A percentile compares a stretch with the other conserved stretches of the same genome.
Conservation (phyloP, 2,113 vertebrate species). For the Gorsachius goisagi region DNA sequence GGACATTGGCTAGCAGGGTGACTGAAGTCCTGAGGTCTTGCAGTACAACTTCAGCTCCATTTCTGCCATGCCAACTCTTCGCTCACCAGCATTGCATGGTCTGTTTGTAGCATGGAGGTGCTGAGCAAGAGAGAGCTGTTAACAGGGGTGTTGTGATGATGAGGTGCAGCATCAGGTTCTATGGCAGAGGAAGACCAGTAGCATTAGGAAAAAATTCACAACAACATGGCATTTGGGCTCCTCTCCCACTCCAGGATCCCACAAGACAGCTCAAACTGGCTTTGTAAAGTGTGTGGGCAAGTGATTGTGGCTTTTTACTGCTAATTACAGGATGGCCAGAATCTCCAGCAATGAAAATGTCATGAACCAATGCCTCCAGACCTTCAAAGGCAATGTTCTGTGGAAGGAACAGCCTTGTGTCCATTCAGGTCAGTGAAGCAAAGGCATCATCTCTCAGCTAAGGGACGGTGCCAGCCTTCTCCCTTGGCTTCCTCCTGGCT, state of each 20-base stretch:
- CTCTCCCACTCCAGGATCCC: background rate
- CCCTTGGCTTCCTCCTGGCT: background rate
- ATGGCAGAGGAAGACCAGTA: background rate
- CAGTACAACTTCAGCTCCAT: background rate
- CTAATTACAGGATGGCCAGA: background rate
- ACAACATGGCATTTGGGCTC: background rate
- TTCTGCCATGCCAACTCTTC: background rate
- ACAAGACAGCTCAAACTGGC: background rate
- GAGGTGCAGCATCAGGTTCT: background rate
- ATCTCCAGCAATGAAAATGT: background rate
- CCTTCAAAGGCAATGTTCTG: background rate
- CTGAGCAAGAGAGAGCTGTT: background rate
- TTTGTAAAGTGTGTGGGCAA: background rate
- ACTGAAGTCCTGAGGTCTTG: background rate
- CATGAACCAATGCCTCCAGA: background rate
- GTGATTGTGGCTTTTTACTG: background rate
- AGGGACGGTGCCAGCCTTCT: background rate
- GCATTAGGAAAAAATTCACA: background rate
- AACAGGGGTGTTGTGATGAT: background rate
- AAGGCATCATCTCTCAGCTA: background rate
- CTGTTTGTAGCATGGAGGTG: background rate
- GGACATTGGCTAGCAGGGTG: no score
- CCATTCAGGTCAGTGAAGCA: fast-evolving
- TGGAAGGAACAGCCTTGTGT: background rate
- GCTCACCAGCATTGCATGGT: background rate